Evolutionary conservation across 2,888 invertebrate species (phyloP).

Genomic region (Steinernema hermaphroditum): DNA sequence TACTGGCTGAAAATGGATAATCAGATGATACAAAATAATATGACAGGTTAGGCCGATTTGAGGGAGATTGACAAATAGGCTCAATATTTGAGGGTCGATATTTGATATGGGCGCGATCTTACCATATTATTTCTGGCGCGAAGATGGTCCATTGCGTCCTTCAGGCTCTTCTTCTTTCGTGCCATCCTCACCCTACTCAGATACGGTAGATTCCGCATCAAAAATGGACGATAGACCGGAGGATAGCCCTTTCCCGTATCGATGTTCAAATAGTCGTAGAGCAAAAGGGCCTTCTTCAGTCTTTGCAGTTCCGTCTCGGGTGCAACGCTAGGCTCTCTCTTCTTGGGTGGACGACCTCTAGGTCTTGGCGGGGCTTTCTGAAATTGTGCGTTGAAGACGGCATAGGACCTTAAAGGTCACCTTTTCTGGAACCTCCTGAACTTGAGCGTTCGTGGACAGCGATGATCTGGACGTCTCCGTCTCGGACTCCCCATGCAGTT

Average conservation of each 20-base stretch:
- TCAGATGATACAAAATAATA: no score
- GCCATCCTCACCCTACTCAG: not conserved
- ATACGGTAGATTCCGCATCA: not conserved
- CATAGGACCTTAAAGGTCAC: not conserved
- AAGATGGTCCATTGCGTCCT: not conserved
- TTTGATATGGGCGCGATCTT: not conserved
- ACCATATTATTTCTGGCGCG: not conserved
- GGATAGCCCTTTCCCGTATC: not conserved
- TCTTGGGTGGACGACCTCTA: conserved; percentile 1
- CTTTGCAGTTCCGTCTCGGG: not conserved
- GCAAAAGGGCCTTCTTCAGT: not conserved
- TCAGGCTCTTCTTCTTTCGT: not conserved
- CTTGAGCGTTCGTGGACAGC: not conserved
- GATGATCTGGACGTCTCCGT: conserved; percentile 10
- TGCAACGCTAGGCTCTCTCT: not conserved
- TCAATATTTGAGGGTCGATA: no score
- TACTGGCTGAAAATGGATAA: not conserved
- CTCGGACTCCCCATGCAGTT: not conserved
- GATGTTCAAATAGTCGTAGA: not conserved
- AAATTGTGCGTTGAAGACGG: not conserved
- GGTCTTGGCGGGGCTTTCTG: not conserved
- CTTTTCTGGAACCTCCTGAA: not conserved
- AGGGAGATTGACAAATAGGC: no score
- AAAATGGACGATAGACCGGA: not conserved
- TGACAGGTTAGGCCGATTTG: no score